Evolutionary conservation across 2,113 vertebrate species (phyloP).

Genomic region (Thamnophis sirtalis): DNA sequence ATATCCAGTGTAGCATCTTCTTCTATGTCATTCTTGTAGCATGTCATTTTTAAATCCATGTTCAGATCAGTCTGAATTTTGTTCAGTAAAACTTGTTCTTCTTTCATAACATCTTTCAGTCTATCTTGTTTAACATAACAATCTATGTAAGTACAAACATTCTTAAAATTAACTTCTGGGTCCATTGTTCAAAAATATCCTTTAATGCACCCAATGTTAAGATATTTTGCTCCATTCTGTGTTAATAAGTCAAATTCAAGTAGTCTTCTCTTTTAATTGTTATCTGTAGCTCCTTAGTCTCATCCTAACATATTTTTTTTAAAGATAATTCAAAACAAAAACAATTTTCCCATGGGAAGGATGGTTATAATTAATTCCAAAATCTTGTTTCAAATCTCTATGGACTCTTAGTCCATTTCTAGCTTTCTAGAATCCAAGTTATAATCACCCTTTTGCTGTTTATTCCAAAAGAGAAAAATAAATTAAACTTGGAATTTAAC

Average conservation of each 20-base stretch:
- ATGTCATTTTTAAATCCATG: not conserved
- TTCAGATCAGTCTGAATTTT: not conserved
- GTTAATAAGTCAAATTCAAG: not conserved
- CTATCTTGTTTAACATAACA: not conserved
- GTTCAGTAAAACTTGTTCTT: not conserved
- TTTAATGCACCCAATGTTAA: not conserved
- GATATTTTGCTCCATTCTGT: not conserved
- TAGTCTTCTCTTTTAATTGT: not conserved
- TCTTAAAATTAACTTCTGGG: not conserved
- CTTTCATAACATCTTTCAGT: not conserved
- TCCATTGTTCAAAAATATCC: not conserved
- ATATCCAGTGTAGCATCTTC: not conserved
- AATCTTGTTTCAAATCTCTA: not conserved
- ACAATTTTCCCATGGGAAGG: not conserved
- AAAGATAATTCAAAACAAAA: not conserved
- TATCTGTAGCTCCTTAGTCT: not conserved
- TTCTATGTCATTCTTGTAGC: not conserved
- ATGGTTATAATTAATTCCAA: not conserved
- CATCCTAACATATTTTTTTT: not conserved
- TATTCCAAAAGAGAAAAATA: too few relatives aligned
- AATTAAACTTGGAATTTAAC: too few relatives aligned
- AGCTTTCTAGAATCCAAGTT: not conserved
- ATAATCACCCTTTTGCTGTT: not conserved
- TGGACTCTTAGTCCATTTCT: not conserved
- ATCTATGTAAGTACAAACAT: too few relatives aligned